A percentile compares a stretch with the other conserved stretches of the same genome.
These are phyloP conservation scores for Aphelenchoides besseyi DNA, from an alignment of 1,140 invertebrate genomes.

Conservation along the genomic window DNA sequence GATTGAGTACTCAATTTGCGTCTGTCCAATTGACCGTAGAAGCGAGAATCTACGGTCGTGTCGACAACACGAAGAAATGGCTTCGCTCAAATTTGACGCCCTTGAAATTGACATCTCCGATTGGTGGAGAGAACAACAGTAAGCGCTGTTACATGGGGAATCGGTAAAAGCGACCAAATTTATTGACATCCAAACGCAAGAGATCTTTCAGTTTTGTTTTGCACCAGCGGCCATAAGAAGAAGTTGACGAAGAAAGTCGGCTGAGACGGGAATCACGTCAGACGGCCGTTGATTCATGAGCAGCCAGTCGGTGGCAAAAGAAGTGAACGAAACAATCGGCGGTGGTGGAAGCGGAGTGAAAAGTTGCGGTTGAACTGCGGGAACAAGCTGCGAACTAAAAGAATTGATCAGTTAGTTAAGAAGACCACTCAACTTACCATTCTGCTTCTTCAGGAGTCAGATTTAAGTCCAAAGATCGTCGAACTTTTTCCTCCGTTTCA, in stretches of 20 bases:
- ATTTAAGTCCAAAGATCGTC: not conserved
- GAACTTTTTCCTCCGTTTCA: slow-evolving; percentile 15
- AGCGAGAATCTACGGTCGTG: not conserved
- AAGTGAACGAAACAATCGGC: not conserved
- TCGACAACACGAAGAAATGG: not conserved
- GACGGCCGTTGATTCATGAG: not conserved
- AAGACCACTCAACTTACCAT: not conserved
- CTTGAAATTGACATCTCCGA: not conserved
- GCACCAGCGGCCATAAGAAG: not conserved
- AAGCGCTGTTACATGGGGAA: not conserved
- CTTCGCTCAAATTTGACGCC: not conserved
- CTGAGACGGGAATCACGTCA: slow-evolving; percentile 5
- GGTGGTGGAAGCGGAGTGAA: not conserved
- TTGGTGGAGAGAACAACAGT: not conserved
- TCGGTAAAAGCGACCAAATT: not conserved
- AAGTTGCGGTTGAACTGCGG: not conserved
- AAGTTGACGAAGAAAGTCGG: slow-evolving; percentile 11
- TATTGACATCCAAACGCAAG: not conserved
- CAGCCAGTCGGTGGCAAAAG: not conserved
- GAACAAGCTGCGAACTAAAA: not conserved
- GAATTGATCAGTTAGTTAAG: not conserved
- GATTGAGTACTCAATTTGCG: too few species aligned
- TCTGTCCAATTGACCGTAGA: too few species aligned
- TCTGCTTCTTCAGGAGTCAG: not conserved
- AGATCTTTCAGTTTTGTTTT: not conserved